Conservation (phyloP, 2,797 vertebrate species). For the Diplodus puntazzo region DNA sequence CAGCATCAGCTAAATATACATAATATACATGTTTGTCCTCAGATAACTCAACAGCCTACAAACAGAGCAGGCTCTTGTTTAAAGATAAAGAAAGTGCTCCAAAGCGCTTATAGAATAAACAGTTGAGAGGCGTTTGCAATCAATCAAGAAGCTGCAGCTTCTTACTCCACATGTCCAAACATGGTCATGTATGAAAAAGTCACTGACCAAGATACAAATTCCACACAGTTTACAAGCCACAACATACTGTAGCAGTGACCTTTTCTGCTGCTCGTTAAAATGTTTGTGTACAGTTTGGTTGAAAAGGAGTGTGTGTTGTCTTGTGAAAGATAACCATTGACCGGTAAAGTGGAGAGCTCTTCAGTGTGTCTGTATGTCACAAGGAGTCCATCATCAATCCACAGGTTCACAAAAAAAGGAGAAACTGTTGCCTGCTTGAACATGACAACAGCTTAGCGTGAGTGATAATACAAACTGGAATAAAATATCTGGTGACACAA, state of each 20-base stretch:
- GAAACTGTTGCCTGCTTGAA: not conserved
- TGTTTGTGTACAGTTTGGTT: constrained; percentile 49
- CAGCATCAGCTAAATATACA: not conserved
- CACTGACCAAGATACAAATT: constrained; percentile 72
- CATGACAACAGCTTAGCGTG: not conserved
- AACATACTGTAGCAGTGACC: constrained; percentile 44
- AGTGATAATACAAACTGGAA: constrained; percentile 1
- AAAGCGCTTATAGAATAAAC: constrained; percentile 71
- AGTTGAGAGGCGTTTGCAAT: constrained; percentile 75
- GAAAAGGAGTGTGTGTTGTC: constrained; percentile 18
- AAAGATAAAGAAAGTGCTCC: constrained; percentile 60
- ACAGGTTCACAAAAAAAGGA: constrained; percentile 3
- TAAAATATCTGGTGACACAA: constrained; percentile 27
- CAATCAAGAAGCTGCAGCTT: constrained; percentile 72
- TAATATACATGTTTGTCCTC: not conserved
- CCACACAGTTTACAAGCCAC: constrained; percentile 67
- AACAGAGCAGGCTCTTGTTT: constrained; percentile 23
- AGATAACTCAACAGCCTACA: constrained; percentile 8
- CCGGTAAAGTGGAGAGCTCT: constrained; percentile 16
- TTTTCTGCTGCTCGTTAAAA: constrained; percentile 49
- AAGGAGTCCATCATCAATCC: not conserved
- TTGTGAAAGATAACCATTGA: constrained; percentile 2
- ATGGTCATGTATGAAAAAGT: constrained; percentile 81
- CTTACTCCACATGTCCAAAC: constrained; percentile 84
- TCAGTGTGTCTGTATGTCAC: not conserved